Evolutionary conservation across 2,888 invertebrate species (phyloP).

Genomic region (Stratiomys singularior): DNA sequence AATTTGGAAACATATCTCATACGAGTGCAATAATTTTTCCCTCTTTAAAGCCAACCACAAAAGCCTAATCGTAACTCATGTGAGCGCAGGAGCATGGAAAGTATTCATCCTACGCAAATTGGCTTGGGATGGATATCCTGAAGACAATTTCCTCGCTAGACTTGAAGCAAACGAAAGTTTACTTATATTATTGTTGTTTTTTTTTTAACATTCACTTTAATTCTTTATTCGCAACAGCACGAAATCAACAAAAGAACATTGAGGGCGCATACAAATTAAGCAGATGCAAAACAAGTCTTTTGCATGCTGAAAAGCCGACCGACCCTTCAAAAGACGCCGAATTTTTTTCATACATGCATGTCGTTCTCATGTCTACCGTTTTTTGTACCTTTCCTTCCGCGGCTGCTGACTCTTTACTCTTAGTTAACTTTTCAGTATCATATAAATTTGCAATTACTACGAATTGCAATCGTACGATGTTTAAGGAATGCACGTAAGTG

Average conservation of each 20-base stretch:
- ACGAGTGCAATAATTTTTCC: no score
- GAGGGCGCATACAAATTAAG: constrained; percentile 55
- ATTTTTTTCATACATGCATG: not conserved
- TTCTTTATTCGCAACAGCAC: not conserved
- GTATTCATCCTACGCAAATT: no score
- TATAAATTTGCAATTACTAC: constrained; percentile 39
- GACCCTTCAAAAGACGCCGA: constrained; percentile 42
- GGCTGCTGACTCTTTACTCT: not conserved
- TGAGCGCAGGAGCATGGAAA: no score
- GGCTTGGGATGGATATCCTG: no score
- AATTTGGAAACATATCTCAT: no score
- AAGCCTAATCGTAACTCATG: no score
- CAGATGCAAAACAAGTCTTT: constrained; percentile 53
- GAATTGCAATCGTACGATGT: constrained; percentile 40
- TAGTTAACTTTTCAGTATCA: constrained; percentile 27
- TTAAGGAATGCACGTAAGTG: not conserved
- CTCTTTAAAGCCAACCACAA: no score
- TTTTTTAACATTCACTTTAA: constrained; percentile 2
- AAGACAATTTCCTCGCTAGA: not conserved
- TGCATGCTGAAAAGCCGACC: constrained; percentile 9
- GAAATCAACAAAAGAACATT: constrained; percentile 47
- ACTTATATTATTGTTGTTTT: constrained; percentile 1
- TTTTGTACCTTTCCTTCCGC: not conserved
- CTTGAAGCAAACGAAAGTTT: constrained; percentile 1
- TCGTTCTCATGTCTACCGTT: not conserved